phyloP scores from a whole-genome alignment of 2,113 vertebrate species.

The Leptocoma aspasia region DNA sequence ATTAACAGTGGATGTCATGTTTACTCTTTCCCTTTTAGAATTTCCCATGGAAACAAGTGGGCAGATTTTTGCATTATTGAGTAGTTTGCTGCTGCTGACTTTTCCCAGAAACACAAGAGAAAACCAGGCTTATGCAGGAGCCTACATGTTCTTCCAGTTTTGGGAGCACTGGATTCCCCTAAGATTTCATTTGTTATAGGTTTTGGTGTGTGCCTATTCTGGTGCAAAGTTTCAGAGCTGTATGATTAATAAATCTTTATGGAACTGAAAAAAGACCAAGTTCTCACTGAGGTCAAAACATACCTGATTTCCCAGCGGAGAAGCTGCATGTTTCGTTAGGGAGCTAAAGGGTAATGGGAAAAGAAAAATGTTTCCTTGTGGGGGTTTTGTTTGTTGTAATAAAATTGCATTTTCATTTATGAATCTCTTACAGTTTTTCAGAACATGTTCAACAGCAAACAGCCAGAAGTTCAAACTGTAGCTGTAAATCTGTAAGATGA shows the following conservation, averaged over 20 bases:
- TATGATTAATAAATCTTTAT: conserved; percentile 31
- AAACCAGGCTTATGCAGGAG: not conserved
- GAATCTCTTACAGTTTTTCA: not conserved
- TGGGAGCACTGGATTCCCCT: not conserved
- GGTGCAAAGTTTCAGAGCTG: not conserved
- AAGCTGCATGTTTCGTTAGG: not conserved
- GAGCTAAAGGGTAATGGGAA: not conserved
- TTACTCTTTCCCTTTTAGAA: conserved; percentile 31
- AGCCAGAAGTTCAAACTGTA: not conserved
- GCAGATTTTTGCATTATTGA: conserved; percentile 46
- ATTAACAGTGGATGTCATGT: conserved; percentile 27
- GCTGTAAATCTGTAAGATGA: not conserved
- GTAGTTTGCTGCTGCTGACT: not conserved
- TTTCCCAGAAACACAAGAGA: not conserved
- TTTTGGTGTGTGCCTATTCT: conserved; percentile 29
- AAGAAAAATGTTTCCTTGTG: not conserved
- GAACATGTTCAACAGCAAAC: not conserved
- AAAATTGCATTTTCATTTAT: not conserved
- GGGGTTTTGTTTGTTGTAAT: not conserved
- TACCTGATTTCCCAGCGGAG: not conserved
- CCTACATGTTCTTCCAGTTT: not conserved
- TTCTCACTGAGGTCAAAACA: conserved; percentile 16
- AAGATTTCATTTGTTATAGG: conserved; percentile 1
- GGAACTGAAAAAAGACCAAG: not conserved
- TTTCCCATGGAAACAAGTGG: conserved; percentile 66